Evolutionary conservation across 2,113 vertebrate species (phyloP), one percentile per base, ranked within the genome.

Genomic region (Anolis sagrei): DNA sequence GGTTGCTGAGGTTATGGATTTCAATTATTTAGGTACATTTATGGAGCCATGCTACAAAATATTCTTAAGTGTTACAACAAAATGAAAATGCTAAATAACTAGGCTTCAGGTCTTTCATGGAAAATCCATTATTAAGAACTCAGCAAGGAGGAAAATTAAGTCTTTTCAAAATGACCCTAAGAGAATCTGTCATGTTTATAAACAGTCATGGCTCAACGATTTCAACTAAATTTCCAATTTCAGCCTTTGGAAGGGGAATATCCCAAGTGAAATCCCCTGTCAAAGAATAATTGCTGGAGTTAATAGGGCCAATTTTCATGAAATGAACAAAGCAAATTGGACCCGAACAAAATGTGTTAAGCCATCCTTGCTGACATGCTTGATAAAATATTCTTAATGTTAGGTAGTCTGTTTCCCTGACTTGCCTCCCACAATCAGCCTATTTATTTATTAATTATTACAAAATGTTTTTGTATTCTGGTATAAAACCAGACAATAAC

Each of bases 241-340:
- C 85, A 82, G 83, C 64, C 36, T 68, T 81, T 90, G 83, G 48
- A 94, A 94, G 85, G 73, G 5, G 88, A 89, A 90, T 78, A 92
- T 91, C 89, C 89, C 89, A 90, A 90, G 91, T 93, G 88, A 95
- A 93, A 93, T 88, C 70, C 80, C 92, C 85, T 93, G 86, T 92
- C 84, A 94, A 86, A 93, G 95, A 92, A 92, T 86, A 95, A 95
- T 91, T 94, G 91, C 72, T 79, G 51, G 88, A 82, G 58, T 90
- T 86, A 94, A 90, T 66, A 92, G 25, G 23, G 54, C 54, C 48
- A 89, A 93, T 89, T 87, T 93, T 90, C 90, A 78, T 81, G 39
- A 90, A 89, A 93, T 74, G 62, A 94, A 93, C 83, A 94, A 94
- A 93, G 87, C 78, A 94, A 94, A 94, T 94, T 88, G 90, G 61